Evolutionary conservation across 2,888 invertebrate species (phyloP).

Genomic region (Caenorhabditis zanzibari): DNA sequence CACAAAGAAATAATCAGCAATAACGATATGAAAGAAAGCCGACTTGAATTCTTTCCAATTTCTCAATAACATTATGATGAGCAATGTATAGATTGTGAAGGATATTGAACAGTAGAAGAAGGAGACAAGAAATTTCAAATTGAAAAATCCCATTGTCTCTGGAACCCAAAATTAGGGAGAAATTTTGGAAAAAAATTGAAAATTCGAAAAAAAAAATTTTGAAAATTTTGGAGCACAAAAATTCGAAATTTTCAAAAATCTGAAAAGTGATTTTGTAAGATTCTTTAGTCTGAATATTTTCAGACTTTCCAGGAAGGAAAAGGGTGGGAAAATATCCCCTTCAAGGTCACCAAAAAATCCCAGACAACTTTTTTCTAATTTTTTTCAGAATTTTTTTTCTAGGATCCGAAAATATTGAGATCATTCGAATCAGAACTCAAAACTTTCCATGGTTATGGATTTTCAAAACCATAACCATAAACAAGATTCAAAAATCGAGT

Average conservation of each 20-base stretch:
- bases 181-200: not conserved
- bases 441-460: too few relatives aligned
- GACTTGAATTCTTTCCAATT: slow-evolving; percentile 51
- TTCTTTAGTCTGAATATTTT: not conserved
- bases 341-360: not conserved
- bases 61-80: slow-evolving; percentile 35
- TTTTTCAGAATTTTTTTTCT: not conserved
- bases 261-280: too few relatives aligned
- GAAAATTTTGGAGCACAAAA: too few relatives aligned
- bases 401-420: too few relatives aligned
- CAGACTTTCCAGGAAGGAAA: not conserved
- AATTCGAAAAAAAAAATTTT: too few relatives aligned
- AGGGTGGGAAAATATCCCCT: not conserved
- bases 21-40: slow-evolving; percentile 39
- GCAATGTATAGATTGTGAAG: slow-evolving; percentile 33
- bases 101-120: slow-evolving; percentile 38
- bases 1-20: slow-evolving; percentile 49
- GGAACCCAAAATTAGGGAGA: not conserved
- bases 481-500: too few relatives aligned
- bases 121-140: slow-evolving; percentile 36
- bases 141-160: slow-evolving; percentile 26
- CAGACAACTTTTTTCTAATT: not conserved
- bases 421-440: too few relatives aligned
- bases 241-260: too few relatives aligned
- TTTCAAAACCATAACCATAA: too few relatives aligned